Percentiles rank a stretch among this genome's conserved stretches.
Conservation (phyloP, 1,140 invertebrate species). For the Caerostris darwini region DNA sequence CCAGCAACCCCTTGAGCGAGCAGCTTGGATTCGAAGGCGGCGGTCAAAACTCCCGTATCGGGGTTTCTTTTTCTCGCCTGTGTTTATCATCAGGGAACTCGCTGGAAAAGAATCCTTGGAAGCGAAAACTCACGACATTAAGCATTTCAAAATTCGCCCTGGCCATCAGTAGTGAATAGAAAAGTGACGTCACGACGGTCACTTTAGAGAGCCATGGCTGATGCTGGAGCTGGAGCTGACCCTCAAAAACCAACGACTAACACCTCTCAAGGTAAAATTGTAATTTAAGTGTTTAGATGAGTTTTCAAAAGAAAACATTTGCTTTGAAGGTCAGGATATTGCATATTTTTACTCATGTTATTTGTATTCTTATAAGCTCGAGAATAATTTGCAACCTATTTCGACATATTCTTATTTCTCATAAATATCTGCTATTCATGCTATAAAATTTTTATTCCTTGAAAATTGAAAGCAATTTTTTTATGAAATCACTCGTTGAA, state of each 20-base stretch:
- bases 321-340: not conserved
- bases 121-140: not conserved
- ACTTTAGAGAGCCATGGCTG: conserved; percentile 41
- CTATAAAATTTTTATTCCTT: no score
- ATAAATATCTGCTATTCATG: no score
- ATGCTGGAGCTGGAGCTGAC: conserved; percentile 38
- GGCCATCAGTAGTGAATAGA: not conserved
- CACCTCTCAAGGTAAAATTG: conserved; percentile 43
- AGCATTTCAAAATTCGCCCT: not conserved
- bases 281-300: not conserved
- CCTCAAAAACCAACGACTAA: conserved; percentile 1
- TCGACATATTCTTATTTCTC: not conserved
- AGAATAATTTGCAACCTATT: not conserved
- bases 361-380: not conserved
- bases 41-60: conserved; percentile 47
- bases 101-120: not conserved
- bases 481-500: no score
- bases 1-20: conserved; percentile 4
- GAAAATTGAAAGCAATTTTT: no score
- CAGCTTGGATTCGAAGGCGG: conserved; percentile 39
- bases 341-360: not conserved
- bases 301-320: not conserved
- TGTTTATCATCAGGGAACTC: conserved; percentile 24
- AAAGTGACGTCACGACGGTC: conserved; percentile 62
- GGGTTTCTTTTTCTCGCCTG: conserved; percentile 21